Percentiles rank a stretch among this genome's conserved stretches.
These are phyloP conservation scores for Solea senegalensis DNA, from an alignment of 2,113 vertebrate genomes.

Conservation along the genomic window DNA sequence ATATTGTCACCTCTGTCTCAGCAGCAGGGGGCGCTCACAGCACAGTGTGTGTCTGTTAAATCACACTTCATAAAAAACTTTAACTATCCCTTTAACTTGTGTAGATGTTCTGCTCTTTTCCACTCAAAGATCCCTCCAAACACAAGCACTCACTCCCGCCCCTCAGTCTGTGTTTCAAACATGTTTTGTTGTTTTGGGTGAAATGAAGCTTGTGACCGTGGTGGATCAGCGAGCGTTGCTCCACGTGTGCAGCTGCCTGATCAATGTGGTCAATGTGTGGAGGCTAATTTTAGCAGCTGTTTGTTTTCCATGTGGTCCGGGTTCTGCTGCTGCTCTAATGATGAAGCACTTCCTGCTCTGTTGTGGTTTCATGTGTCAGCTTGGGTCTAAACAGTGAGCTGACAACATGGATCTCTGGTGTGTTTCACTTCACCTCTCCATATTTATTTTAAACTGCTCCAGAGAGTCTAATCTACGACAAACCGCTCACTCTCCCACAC, in stretches of 20 bases:
- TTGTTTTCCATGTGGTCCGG: constrained; percentile 49
- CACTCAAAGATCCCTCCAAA: neutral
- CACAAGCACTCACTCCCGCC: neutral
- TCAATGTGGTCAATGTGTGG: constrained; percentile 70
- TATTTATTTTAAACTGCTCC: too few species aligned
- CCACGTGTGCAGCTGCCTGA: constrained; percentile 60
- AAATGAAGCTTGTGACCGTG: too few species aligned
- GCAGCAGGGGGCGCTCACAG: neutral
- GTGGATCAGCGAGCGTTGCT: too few species aligned
- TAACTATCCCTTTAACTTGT: neutral
- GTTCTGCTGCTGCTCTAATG: constrained; percentile 41
- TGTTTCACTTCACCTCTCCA: too few species aligned
- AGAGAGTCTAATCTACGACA: too few species aligned
- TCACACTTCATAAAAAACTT: neutral
- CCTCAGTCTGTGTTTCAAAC: too few species aligned
- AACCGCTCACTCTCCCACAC: too few species aligned
- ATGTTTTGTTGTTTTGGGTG: too few species aligned
- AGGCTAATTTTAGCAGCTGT: constrained; percentile 68
- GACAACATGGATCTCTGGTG: too few species aligned
- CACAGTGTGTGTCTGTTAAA: neutral
- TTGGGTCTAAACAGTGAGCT: neutral
- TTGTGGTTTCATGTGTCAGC: too few species aligned
- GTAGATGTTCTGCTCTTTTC: neutral
- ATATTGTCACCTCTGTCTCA: neutral
- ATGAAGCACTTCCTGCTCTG: constrained; percentile 38